Percentiles rank a stretch among this genome's conserved stretches.
Conservation (phyloP, 2,888 invertebrate genomes). For the Philereme vetulata region DNA sequence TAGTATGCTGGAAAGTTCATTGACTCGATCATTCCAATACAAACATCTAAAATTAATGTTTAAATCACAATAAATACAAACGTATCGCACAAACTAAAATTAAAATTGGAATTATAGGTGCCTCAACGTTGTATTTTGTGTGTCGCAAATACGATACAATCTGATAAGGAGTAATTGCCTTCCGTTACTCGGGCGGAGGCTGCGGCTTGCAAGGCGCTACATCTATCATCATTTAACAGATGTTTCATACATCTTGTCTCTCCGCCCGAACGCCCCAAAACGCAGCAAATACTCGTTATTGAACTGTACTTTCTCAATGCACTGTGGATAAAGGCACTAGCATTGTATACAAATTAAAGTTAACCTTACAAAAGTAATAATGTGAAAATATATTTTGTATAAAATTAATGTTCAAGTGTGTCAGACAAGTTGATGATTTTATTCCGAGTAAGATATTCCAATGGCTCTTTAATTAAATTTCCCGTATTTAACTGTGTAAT, state of each 20-base stretch:
- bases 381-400: conserved; percentile 36
- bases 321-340: conserved; percentile 72
- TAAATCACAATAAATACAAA: conserved; percentile 47
- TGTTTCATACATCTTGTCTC: conserved; percentile 22
- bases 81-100: conserved; percentile 66
- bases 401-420: conserved; percentile 41
- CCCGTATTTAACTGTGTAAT: conserved; percentile 36
- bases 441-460: conserved; percentile 53
- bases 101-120: conserved; percentile 49
- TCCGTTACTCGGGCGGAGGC: conserved; percentile 31
- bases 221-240: conserved; percentile 26
- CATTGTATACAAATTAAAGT: conserved; percentile 43
- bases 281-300: conserved; percentile 44
- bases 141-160: conserved; percentile 60
- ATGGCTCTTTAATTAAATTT: conserved; percentile 49
- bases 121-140: conserved; percentile 63
- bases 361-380: conserved; percentile 38
- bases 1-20: conserved; percentile 47
- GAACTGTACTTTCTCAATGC: conserved; percentile 50
- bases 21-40: conserved; percentile 71
- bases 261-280: conserved; percentile 29
- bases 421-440: conserved; percentile 46
- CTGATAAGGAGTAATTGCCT: conserved; percentile 43
- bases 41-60: conserved; percentile 42
- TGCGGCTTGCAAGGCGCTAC: conserved; percentile 4